A percentile compares a stretch with the other conserved stretches of the same genome.
Evolutionary conservation across 2,113 vertebrate species (phyloP).

Genomic region (Rhynchomys soricoides): DNA sequence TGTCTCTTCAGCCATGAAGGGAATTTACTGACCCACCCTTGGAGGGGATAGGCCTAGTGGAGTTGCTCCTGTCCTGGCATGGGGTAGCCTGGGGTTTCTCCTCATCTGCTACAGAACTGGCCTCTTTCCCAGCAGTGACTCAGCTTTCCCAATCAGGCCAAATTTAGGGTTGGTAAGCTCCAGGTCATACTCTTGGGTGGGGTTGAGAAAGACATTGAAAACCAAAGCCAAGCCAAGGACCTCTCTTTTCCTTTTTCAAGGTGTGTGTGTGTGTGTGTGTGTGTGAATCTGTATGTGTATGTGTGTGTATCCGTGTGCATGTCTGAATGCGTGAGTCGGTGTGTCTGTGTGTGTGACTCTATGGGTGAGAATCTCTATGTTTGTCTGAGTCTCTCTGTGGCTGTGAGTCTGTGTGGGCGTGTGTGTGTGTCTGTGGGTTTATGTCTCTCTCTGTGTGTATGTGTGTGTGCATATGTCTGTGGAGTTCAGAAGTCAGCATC

Average conservation of each 20-base stretch:
- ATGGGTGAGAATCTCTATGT: background rate
- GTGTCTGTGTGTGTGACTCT: background rate
- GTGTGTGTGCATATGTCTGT: background rate
- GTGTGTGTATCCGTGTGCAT: background rate
- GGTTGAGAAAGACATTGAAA: background rate
- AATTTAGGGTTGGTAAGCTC: background rate
- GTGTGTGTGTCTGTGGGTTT: background rate
- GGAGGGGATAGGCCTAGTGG: background rate
- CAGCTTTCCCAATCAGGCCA: background rate
- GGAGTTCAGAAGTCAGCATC: background rate
- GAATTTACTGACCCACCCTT: background rate
- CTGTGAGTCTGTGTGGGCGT: background rate
- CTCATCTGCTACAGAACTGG: background rate
- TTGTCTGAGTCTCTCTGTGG: background rate
- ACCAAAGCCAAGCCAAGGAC: background rate
- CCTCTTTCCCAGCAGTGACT: background rate
- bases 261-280: background rate
- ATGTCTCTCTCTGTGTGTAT: background rate
- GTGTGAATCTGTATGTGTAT: background rate
- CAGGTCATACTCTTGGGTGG: background rate
- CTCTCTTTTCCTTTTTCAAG: no score
- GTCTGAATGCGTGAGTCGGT: background rate
- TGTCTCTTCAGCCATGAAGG: background rate
- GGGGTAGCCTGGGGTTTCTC: background rate
- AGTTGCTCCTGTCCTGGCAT: background rate